Conservation (phyloP, 2,797 vertebrate species). For the Loriculus beryllinus region DNA sequence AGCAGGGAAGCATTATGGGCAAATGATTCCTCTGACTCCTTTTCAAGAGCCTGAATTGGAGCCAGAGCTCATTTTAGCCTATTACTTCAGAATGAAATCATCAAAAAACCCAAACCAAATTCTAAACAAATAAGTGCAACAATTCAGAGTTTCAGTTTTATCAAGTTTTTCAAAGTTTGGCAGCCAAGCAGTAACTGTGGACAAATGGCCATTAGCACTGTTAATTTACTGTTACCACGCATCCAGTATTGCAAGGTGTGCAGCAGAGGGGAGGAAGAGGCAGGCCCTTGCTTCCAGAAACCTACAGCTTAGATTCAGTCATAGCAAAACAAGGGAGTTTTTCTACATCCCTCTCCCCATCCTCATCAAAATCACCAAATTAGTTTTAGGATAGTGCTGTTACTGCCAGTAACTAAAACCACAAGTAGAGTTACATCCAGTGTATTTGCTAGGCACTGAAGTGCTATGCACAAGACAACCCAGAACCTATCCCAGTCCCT, state of each 20-base stretch:
- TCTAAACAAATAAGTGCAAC: not conserved
- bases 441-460: not conserved
- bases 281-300: not conserved
- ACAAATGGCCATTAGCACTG: not conserved
- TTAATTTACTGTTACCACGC: not conserved
- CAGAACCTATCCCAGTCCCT: not conserved
- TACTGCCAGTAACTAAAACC: not conserved
- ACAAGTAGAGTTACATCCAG: not conserved
- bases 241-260: not conserved
- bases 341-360: not conserved
- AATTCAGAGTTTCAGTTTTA: not conserved
- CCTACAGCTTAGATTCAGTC: not conserved
- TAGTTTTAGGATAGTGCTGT: not conserved
- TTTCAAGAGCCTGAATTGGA: not conserved
- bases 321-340: not conserved
- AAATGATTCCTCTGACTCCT: conserved; percentile 18
- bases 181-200: not conserved
- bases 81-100: not conserved
- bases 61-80: not conserved
- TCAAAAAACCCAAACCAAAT: not conserved
- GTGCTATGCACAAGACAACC: not conserved
- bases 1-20: not conserved
- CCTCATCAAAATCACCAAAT: not conserved
- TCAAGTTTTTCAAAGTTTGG: not conserved
- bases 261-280: not conserved